These are phyloP conservation scores for Geopemphigus sp. DNA, from an alignment of 1,140 invertebrate species.

Conservation along the genomic window DNA sequence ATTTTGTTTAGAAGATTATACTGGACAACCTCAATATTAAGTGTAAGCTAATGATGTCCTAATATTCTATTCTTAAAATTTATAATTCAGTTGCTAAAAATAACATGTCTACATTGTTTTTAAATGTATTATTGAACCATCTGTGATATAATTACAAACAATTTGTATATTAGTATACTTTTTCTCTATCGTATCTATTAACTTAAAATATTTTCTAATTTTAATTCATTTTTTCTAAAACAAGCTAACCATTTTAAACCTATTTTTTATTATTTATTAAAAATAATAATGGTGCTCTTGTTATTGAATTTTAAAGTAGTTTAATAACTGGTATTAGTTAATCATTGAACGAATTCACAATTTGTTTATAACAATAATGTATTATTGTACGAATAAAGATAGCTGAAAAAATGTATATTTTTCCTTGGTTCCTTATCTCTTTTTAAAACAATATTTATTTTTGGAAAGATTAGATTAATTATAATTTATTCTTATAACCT, in stretches of 20 bases:
- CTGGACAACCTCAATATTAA: too few relatives aligned
- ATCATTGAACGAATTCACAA: not conserved
- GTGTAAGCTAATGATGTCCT: too few relatives aligned
- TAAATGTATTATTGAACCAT: constrained; percentile 2
- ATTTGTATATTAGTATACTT: not conserved
- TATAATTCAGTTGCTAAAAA: too few relatives aligned
- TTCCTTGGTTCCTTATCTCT: not conserved
- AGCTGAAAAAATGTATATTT: too few relatives aligned
- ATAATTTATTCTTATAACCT: not conserved
- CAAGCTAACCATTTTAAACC: not conserved
- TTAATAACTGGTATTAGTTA: constrained; percentile 6
- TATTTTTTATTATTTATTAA: not conserved
- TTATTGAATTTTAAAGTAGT: not conserved
- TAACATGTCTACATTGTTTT: not conserved
- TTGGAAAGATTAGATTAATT: not conserved
- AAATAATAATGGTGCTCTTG: constrained; percentile 13
- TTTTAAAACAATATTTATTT: not conserved
- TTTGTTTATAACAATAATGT: not conserved
- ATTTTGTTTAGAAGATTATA: too few relatives aligned
- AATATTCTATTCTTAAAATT: too few relatives aligned
- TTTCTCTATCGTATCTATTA: not conserved
- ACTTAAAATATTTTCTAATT: not conserved
- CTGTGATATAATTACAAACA: constrained; percentile 15
- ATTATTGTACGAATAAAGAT: not conserved
- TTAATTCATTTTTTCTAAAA: not conserved